Percentiles rank a stretch among this genome's conserved stretches.
Evolutionary conservation across 2,113 vertebrate genomes (phyloP).

Genomic region (Trogon melanurus): DNA sequence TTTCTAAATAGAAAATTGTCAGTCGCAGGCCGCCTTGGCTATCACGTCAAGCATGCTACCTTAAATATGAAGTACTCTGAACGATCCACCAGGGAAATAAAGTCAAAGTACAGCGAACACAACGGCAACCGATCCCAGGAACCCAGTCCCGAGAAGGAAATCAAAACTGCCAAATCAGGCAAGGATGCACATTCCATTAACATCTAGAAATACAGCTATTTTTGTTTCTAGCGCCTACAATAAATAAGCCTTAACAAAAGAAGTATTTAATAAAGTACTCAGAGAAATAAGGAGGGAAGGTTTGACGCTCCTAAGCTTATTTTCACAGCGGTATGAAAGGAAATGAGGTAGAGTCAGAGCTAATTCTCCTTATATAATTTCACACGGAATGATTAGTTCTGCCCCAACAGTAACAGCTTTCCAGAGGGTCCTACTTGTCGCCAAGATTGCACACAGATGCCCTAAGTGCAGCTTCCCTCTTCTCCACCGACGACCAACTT

Average conservation of each 20-base stretch:
- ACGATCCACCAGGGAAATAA: neutral
- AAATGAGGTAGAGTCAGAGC: constrained; percentile 67
- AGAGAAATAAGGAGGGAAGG: constrained; percentile 30
- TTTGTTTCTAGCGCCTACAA: neutral
- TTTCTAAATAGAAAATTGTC: constrained; percentile 22
- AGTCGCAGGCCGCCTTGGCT: too few relatives aligned
- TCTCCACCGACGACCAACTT: constrained; percentile 56
- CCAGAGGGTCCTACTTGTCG: constrained; percentile 62
- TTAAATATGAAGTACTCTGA: neutral
- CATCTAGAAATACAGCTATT: neutral
- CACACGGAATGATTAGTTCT: constrained; percentile 69
- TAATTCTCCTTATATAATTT: constrained; percentile 68
- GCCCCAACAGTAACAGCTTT: constrained; percentile 70
- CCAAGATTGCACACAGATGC: constrained; percentile 58
- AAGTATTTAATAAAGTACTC: constrained; percentile 26
- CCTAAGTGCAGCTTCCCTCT: constrained; percentile 31
- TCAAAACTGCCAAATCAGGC: neutral
- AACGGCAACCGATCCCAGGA: neutral
- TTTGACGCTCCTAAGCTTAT: constrained; percentile 26
- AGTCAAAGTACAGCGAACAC: neutral
- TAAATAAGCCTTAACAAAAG: constrained; percentile 36
- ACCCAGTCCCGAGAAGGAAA: neutral
- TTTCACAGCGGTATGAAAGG: constrained; percentile 45
- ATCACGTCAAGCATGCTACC: constrained; percentile 16
- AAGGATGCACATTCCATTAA: neutral